Conservation (phyloP, 2,113 vertebrate genomes). For the Sphyrna mokarran region DNA sequence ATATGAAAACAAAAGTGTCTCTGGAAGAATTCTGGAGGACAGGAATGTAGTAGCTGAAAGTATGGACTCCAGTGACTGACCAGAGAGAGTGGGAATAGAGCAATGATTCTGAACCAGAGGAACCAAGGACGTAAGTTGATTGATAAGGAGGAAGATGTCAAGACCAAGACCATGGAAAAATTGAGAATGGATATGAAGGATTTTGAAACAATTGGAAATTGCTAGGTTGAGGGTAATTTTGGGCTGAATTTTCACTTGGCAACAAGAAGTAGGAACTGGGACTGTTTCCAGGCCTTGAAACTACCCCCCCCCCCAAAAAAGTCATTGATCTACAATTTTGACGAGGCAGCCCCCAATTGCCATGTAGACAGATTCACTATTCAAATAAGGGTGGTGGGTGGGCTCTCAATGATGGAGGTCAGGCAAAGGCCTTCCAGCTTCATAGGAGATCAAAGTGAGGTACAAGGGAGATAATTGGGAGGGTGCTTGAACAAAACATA, state of each 20-base stretch:
- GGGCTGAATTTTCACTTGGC: not conserved
- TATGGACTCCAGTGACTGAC: not conserved
- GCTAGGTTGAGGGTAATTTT: not conserved
- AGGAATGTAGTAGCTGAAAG: not conserved
- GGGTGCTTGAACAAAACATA: not conserved
- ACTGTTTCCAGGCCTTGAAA: not conserved
- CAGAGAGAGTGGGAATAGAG: not conserved
- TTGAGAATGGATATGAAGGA: not conserved
- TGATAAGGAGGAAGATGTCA: not conserved
- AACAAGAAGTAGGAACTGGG: not conserved
- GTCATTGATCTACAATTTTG: not conserved
- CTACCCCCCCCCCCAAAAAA: not conserved
- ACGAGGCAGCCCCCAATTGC: not conserved
- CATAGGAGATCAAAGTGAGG: not conserved
- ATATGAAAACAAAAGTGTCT: not conserved
- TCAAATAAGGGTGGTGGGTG: not conserved
- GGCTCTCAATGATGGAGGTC: not conserved
- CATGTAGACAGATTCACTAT: not conserved
- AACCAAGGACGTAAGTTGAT: not conserved
- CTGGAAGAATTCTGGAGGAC: not conserved
- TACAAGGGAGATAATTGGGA: not conserved
- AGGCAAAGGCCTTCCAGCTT: not conserved
- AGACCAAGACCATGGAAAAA: not conserved
- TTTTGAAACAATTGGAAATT: not conserved
- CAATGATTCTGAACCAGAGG: not conserved